A percentile compares a stretch with the other conserved stretches of the same genome.
Conservation (phyloP, 2,113 vertebrate genomes). For the Psilopsiagon aurifrons region DNA sequence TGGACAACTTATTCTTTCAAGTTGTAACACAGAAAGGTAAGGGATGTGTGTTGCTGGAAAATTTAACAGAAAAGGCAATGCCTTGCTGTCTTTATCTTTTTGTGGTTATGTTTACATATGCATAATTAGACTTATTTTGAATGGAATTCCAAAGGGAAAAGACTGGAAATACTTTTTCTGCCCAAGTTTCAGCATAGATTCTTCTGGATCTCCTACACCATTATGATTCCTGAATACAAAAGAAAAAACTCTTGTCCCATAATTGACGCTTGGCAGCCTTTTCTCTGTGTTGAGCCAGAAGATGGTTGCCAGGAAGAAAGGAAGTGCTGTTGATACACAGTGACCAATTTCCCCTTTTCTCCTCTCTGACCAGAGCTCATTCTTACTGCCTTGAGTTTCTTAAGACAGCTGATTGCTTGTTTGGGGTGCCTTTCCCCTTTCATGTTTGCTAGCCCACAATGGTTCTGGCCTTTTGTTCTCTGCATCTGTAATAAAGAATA, state of each 20-base stretch:
- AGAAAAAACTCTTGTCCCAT: neutral
- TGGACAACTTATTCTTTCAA: neutral
- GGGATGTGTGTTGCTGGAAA: neutral
- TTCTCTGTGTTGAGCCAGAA: neutral
- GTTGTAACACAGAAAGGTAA: neutral
- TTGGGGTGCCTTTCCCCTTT: neutral
- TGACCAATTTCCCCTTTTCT: neutral
- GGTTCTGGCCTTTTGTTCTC: neutral
- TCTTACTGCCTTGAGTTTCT: neutral
- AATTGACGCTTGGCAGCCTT: neutral
- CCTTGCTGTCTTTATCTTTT: neutral
- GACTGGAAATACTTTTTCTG: neutral
- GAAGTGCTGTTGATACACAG: accelerated
- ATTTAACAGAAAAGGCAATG: accelerated
- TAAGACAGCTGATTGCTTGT: neutral
- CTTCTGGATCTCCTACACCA: accelerated
- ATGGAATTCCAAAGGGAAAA: no score
- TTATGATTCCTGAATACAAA: neutral
- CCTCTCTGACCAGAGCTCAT: neutral
- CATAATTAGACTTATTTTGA: neutral
- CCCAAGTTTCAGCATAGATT: neutral
- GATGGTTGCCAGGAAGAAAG: accelerated
- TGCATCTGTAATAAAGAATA: neutral
- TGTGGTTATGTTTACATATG: neutral
- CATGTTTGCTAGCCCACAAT: accelerated